Conservation (phyloP, 2,888 invertebrate genomes). For the Salticus scenicus region DNA sequence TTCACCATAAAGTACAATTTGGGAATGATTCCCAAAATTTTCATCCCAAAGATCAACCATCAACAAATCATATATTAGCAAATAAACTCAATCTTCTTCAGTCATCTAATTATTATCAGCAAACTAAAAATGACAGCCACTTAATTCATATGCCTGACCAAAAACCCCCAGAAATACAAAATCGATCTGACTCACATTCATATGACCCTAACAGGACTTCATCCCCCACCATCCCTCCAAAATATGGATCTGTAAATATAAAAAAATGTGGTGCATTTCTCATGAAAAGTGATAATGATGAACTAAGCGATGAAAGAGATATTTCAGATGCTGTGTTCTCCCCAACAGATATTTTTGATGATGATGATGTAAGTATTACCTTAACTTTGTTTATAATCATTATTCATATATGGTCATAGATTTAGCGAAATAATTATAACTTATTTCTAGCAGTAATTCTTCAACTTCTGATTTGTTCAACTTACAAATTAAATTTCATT, state of each 20-base stretch:
- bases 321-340: conserved; percentile 10
- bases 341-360: conserved; percentile 17
- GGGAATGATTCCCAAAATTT: not conserved
- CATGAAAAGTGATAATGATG: conserved; percentile 17
- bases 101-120: conserved; percentile 6
- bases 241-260: conserved; percentile 52
- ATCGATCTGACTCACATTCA: not conserved
- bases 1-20: not conserved
- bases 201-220: not conserved
- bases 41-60: conserved; percentile 15
- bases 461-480: no score
- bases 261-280: conserved; percentile 60
- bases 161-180: conserved; percentile 12
- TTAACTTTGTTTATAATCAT: not conserved
- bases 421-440: no score
- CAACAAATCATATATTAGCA: conserved; percentile 17
- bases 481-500: no score
- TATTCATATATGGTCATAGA: no score
- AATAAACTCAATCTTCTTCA: conserved; percentile 24
- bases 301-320: conserved; percentile 47
- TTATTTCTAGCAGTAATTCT: no score
- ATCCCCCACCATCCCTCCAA: conserved; percentile 27
- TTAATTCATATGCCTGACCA: not conserved
- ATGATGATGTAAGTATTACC: conserved; percentile 25
- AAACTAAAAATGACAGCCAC: conserved; percentile 24